Evolutionary conservation across 2,113 vertebrate species (phyloP).

Genomic region (Brachypteracias leptosomus): DNA sequence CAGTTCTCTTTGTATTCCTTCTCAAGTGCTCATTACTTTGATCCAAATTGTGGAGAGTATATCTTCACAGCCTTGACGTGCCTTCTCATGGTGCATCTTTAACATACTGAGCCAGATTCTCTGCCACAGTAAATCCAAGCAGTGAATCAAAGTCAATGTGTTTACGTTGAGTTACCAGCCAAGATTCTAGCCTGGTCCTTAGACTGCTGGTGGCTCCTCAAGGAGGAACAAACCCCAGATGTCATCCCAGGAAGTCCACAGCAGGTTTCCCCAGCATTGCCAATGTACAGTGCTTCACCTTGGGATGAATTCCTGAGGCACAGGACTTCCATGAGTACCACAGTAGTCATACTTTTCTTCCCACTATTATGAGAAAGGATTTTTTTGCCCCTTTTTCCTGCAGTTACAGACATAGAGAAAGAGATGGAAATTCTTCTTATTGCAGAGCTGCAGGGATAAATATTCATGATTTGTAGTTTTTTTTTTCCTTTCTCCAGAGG

Average conservation of each 20-base stretch:
- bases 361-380: neutral
- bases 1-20: conserved; percentile 17
- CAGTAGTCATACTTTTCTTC: neutral
- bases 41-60: neutral
- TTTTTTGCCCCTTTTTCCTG: neutral
- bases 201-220: neutral
- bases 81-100: conserved; percentile 14
- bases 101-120: neutral
- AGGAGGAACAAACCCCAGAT: neutral
- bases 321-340: fast-evolving
- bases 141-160: neutral
- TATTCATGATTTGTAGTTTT: neutral
- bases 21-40: neutral
- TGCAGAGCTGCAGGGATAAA: neutral
- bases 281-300: neutral
- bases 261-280: neutral
- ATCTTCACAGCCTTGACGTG: conserved; percentile 27
- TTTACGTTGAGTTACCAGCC: neutral
- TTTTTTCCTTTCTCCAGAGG: neutral
- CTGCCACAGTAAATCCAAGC: neutral
- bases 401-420: neutral
- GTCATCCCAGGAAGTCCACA: neutral
- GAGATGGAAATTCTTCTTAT: neutral
- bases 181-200: neutral
- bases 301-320: neutral